Percentiles rank a stretch among this genome's conserved stretches.
These are phyloP conservation scores for Rousettus madagascariensis DNA, from an alignment of 2,797 vertebrate genomes.

Conservation along the genomic window DNA sequence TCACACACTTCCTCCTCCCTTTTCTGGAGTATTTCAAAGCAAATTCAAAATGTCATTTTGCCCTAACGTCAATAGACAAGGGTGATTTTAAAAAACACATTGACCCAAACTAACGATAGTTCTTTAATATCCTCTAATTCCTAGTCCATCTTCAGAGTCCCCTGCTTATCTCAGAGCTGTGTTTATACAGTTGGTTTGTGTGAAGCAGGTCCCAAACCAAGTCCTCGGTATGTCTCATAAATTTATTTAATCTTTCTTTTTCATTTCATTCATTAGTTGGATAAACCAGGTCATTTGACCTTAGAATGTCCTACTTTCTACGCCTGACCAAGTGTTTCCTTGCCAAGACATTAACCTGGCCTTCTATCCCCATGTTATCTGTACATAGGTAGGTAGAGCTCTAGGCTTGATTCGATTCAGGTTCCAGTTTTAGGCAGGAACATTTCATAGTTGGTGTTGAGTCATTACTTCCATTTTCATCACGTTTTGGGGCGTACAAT, in stretches of 20 bases:
- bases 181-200: neutral
- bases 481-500: too few species aligned
- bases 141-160: neutral
- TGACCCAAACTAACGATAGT: neutral
- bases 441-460: neutral
- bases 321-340: neutral
- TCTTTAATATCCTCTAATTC: neutral
- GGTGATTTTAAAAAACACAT: neutral
- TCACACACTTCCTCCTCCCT: neutral
- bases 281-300: neutral
- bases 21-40: slow-evolving; percentile 4
- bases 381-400: neutral
- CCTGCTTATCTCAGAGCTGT: neutral
- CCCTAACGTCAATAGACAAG: neutral
- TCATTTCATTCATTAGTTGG: neutral
- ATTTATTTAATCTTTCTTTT: neutral
- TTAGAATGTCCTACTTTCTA: neutral
- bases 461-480: neutral
- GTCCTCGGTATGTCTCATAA: neutral
- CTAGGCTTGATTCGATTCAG: neutral
- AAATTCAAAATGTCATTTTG: slow-evolving; percentile 33
- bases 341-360: neutral
- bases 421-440: neutral
- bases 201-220: neutral
- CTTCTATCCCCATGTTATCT: neutral